Evolutionary conservation across 1,140 invertebrate genomes (phyloP).

Genomic region (Pseudomyrmex sp.): DNA sequence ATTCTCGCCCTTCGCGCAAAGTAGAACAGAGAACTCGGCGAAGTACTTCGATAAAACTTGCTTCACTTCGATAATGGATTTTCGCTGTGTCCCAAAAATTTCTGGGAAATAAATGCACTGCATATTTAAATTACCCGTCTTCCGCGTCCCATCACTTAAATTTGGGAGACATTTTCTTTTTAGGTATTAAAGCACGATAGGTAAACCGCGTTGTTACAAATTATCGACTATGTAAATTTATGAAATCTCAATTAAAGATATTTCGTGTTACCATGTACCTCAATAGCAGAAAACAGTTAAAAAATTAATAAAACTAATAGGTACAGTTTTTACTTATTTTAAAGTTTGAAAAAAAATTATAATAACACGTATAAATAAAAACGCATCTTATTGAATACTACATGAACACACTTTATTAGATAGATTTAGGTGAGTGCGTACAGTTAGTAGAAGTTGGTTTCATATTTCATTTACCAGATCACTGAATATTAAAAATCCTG

Average conservation of each 20-base stretch:
- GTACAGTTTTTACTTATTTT: background rate
- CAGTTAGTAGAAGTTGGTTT: background rate
- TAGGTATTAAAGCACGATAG: background rate
- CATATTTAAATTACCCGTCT: slow-evolving; percentile 44
- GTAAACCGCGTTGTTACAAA: slow-evolving; percentile 15
- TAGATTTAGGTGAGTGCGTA: background rate
- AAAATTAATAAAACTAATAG: background rate
- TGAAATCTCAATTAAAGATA: background rate
- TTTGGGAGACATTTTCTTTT: background rate
- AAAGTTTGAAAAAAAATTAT: background rate
- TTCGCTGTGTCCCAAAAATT: slow-evolving; percentile 53
- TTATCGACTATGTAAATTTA: slow-evolving; percentile 13
- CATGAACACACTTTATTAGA: background rate
- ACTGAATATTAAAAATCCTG: slow-evolving; percentile 38
- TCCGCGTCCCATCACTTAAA: background rate
- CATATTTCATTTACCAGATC: slow-evolving; percentile 38
- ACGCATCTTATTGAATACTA: background rate
- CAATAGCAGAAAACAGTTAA: background rate
- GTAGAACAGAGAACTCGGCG: slow-evolving; percentile 35
- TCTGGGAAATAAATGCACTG: slow-evolving; percentile 37
- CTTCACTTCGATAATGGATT: slow-evolving; percentile 58
- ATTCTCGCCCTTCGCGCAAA: slow-evolving; percentile 36
- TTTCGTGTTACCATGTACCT: background rate
- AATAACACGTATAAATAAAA: background rate
- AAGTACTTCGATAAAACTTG: slow-evolving; percentile 55